Percentiles rank a stretch among this genome's conserved stretches.
These are phyloP conservation scores for Arothron firmamentum DNA, from an alignment of 2,113 vertebrate genomes.

Conservation along the genomic window DNA sequence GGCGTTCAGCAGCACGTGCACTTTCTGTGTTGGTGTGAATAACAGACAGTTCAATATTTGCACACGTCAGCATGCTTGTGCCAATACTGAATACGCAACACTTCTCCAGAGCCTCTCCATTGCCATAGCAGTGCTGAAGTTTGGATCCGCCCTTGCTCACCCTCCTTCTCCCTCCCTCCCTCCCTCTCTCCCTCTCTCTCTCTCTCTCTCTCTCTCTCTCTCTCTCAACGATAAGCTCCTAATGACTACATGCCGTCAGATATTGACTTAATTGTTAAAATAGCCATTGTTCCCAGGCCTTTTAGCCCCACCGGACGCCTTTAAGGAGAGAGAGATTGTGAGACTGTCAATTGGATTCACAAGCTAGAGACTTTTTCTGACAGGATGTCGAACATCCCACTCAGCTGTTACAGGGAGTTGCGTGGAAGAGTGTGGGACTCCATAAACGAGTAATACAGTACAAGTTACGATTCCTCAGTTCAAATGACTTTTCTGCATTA, in stretches of 20 bases:
- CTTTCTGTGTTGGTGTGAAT: too few relatives aligned
- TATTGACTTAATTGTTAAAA: slow-evolving; percentile 67
- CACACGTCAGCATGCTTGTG: too few relatives aligned
- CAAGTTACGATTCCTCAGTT: slow-evolving; percentile 18
- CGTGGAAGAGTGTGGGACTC: slow-evolving; percentile 30
- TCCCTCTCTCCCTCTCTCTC: slow-evolving; percentile 41
- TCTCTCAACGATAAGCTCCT: slow-evolving; percentile 55
- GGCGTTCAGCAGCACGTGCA: too few relatives aligned
- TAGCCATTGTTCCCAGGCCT: slow-evolving; percentile 49
- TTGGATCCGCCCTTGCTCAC: slow-evolving; percentile 35
- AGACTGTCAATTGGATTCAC: slow-evolving; percentile 43
- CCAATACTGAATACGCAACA: not conserved
- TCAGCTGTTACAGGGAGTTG: slow-evolving; percentile 22
- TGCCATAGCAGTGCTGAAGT: slow-evolving; percentile 37
- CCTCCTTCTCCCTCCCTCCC: slow-evolving; percentile 23
- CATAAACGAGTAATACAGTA: slow-evolving; percentile 17
- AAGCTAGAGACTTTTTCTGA: slow-evolving; percentile 33
- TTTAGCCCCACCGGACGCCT: slow-evolving; percentile 45
- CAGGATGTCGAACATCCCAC: slow-evolving; percentile 45
- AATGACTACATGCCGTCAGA: slow-evolving; percentile 58
- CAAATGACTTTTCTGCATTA: slow-evolving; percentile 12
- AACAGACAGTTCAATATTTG: too few relatives aligned
- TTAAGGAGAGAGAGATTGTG: slow-evolving; percentile 44
- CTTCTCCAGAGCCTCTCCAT: slow-evolving; percentile 53
- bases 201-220: slow-evolving; percentile 39